Evolutionary conservation across 2,888 invertebrate genomes (phyloP), one percentile per base, ranked within the genome.

Genomic region (Ormyrus pomaceus): DNA sequence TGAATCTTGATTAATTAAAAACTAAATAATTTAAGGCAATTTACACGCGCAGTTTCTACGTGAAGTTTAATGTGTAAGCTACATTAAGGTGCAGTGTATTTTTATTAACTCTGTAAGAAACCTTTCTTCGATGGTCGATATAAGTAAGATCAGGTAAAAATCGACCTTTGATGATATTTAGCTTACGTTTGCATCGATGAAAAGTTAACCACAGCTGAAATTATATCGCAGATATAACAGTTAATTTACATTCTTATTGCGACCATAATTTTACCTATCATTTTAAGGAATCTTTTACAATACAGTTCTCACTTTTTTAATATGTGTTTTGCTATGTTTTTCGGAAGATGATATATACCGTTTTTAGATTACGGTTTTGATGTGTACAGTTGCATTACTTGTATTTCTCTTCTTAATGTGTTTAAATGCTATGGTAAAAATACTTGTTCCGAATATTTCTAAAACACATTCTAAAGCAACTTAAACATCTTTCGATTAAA

Each of bases 61-160:
- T 78, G 51, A 65, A 81, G 11, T 46, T 71, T 70, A 45, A 70
- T 78, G 13, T 61, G 53, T 70, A 69, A 77, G 55, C 70, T 74
- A 77, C 64, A 61, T 64, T 51, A 62, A 61, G 59, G 62, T 69
- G 69, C 59, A 8, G 34, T 34, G 3, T 34, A 66, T 66, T 53
- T 56, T 64, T 51, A 19, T 65, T 77, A 72, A 58, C 19, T 70
- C n/a, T 61, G 51, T 10, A 73, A 66, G 34, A 65, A 77, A 77
- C 8, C 51, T 78, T 61, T 50, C 64, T 68, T 53, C 59, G 72
- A 82, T 70, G 77, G 65, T 80, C 79, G 79, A 83, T 77, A 73
- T 46, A 73, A 80, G 56, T 69, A 75, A 80, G 72, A 80, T 83
- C 80, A 82, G 81, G 81, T 83, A 82, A 34, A 34, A 80, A 77